Evolutionary conservation across 2,113 vertebrate genomes (phyloP).

Genomic region (Eidolon helvum): DNA sequence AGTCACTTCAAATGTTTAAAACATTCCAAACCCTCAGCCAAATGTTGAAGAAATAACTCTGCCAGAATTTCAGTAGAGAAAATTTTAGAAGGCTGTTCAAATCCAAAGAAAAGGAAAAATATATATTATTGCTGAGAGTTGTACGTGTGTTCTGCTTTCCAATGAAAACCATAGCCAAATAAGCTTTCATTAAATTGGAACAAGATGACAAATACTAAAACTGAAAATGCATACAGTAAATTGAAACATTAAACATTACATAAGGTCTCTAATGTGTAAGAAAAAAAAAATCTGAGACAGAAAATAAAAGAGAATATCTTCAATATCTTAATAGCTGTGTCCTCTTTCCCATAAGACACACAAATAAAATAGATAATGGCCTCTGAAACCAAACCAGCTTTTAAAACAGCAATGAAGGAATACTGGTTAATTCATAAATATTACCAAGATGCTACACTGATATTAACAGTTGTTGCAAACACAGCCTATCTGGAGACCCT

Average conservation of each 20-base stretch:
- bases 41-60: constrained; percentile 72
- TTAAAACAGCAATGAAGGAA: constrained; percentile 57
- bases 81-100: constrained; percentile 77
- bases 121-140: constrained; percentile 62
- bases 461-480: background rate
- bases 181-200: constrained; percentile 82
- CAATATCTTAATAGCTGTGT: constrained; percentile 59
- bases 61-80: constrained; percentile 78
- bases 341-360: constrained; percentile 46
- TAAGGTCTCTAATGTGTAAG: constrained; percentile 70
- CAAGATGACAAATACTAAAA: constrained; percentile 80
- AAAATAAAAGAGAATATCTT: constrained; percentile 76
- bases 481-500: background rate
- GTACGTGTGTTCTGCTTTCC: constrained; percentile 67
- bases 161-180: constrained; percentile 76
- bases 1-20: constrained; percentile 78
- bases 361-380: constrained; percentile 52
- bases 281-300: constrained; percentile 51
- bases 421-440: constrained; percentile 34
- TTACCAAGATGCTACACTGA: background rate
- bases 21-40: constrained; percentile 79
- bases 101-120: constrained; percentile 73
- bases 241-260: constrained; percentile 73
- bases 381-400: constrained; percentile 48
- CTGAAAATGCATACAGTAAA: constrained; percentile 71